phyloP scores from a whole-genome alignment of 2,888 invertebrate species.

The Lamellibrachia columna region DNA sequence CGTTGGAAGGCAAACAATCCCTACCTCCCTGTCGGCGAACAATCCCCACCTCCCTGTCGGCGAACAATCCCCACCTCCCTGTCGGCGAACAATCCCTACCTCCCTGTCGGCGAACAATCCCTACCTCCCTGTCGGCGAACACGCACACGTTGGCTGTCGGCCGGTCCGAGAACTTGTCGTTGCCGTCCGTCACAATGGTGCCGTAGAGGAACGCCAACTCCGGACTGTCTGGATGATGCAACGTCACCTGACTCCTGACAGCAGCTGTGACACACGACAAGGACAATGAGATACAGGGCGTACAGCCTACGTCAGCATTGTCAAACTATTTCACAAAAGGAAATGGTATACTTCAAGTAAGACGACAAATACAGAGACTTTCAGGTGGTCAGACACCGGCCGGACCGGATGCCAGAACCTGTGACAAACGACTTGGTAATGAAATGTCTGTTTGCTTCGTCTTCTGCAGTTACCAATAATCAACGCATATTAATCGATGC shows the following conservation, averaged over 20 bases:
- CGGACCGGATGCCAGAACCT: too few species aligned
- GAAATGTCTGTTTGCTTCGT: too few species aligned
- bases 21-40: not conserved
- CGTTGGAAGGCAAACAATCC: too few species aligned
- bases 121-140: conserved; percentile 64
- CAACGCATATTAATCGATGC: too few species aligned
- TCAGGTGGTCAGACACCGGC: too few species aligned
- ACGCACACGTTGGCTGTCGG: conserved; percentile 59
- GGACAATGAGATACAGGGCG: not conserved
- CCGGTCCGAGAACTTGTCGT: conserved; percentile 45
- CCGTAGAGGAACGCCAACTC: conserved; percentile 64
- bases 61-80: conserved; percentile 57
- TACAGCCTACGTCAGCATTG: too few species aligned
- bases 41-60: conserved; percentile 58
- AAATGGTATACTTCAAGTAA: too few species aligned
- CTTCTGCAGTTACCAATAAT: too few species aligned
- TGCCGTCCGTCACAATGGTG: conserved; percentile 64
- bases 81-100: conserved; percentile 58
- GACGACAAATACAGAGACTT: too few species aligned
- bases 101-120: conserved; percentile 56
- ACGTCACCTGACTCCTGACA: conserved; percentile 46
- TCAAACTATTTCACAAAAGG: too few species aligned
- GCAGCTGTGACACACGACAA: conserved; percentile 47
- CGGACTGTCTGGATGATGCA: conserved; percentile 56
- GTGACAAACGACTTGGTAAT: too few species aligned